phyloP scores from a whole-genome alignment of 2,888 invertebrate genomes.

The Leptopilina myrica region DNA sequence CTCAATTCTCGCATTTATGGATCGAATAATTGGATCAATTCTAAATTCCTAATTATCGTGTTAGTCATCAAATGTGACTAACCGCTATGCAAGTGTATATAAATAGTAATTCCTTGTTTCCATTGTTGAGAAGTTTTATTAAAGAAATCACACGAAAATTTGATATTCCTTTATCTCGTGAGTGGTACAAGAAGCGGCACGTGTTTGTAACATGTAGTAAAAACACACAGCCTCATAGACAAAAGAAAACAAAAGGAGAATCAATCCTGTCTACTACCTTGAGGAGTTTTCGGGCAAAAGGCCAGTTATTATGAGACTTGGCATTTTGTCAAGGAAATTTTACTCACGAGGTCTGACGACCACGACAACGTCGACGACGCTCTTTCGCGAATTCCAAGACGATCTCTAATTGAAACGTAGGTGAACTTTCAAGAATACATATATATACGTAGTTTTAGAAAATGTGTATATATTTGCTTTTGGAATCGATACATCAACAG shows the following conservation, averaged over 20 bases:
- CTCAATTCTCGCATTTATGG: too few relatives aligned
- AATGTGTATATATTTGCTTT: background rate
- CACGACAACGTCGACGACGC: background rate
- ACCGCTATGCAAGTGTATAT: background rate
- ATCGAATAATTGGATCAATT: too few relatives aligned
- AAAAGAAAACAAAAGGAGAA: slow-evolving; percentile 30
- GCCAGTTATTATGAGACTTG: slow-evolving; percentile 37
- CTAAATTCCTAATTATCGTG: too few relatives aligned
- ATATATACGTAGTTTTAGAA: background rate
- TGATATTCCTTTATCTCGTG: slow-evolving; percentile 24
- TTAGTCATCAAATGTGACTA: too few relatives aligned
- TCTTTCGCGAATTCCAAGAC: slow-evolving; percentile 3
- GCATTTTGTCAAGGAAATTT: slow-evolving; percentile 37
- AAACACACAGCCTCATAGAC: slow-evolving; percentile 4
- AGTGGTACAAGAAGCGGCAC: slow-evolving; percentile 2
- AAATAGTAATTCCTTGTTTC: background rate
- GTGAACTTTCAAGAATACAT: background rate
- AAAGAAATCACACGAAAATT: background rate
- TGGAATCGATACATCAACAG: slow-evolving; percentile 26
- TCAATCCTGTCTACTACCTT: slow-evolving; percentile 35
- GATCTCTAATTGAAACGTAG: slow-evolving; percentile 30
- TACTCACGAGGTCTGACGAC: slow-evolving; percentile 28
- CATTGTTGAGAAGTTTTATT: background rate
- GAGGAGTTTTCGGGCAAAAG: slow-evolving; percentile 19
- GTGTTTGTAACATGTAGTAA: slow-evolving; percentile 11